Evolutionary conservation across 37 sponge, comb jelly and placozoan species (phyloP).

Genomic region (Hexactinellida sp.): DNA sequence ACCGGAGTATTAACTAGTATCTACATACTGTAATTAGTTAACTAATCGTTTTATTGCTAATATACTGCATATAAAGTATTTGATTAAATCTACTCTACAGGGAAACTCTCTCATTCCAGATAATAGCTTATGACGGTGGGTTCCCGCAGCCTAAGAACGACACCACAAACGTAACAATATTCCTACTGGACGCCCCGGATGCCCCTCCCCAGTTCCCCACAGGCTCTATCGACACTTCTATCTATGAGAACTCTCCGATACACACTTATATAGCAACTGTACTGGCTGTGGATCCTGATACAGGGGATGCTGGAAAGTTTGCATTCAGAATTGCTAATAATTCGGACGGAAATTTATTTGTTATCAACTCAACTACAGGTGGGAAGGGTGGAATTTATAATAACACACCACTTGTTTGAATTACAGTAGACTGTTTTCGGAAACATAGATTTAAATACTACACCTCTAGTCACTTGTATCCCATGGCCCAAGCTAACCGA

Average conservation of each 20-base stretch:
- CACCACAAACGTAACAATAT: background rate
- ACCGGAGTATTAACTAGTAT: no score
- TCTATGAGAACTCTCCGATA: background rate
- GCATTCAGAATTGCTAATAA: background rate
- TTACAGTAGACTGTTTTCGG: no score
- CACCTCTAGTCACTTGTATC: no score
- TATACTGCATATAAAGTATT: background rate
- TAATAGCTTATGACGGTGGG: background rate
- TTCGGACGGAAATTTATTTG: background rate
- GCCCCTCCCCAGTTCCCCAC: background rate
- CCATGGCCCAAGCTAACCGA: no score
- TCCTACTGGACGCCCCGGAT: background rate
- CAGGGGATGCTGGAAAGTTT: background rate
- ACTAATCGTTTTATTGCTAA: background rate
- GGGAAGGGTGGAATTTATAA: no score
- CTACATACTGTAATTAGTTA: no score
- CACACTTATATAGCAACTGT: background rate
- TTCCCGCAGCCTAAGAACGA: background rate
- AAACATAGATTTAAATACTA: no score
- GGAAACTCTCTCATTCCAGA: background rate
- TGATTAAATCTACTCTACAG: background rate
- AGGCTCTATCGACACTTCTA: background rate
- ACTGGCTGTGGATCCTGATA: background rate
- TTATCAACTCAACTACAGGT: background rate
- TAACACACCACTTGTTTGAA: no score